Conservation (phyloP, 2,888 invertebrate species). For the Coelinius sp. region DNA sequence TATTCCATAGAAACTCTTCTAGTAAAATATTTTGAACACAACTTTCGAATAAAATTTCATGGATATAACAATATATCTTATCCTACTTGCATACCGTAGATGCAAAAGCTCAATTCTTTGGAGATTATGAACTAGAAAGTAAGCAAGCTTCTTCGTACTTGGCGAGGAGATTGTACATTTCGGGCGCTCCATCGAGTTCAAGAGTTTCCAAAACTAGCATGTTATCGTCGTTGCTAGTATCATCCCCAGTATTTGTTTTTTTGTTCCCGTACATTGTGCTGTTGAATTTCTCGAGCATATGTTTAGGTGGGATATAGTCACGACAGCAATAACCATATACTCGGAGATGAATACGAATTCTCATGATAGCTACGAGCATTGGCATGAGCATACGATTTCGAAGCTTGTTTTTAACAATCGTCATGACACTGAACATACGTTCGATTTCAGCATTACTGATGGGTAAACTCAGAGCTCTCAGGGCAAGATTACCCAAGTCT, state of each 20-base stretch:
- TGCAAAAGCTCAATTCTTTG: too few relatives aligned
- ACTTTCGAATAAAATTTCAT: too few relatives aligned
- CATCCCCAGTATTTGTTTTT: background rate
- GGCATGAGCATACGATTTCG: slow-evolving; percentile 36
- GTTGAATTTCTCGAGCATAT: background rate
- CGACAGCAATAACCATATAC: slow-evolving; percentile 24
- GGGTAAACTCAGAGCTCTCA: slow-evolving; percentile 28
- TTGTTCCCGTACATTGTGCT: background rate
- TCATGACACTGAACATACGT: slow-evolving; percentile 36
- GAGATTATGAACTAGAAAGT: too few relatives aligned
- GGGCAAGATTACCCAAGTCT: slow-evolving; percentile 28
- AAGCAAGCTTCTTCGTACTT: too few relatives aligned
- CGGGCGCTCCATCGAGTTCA: too few relatives aligned
- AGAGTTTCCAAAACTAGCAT: too few relatives aligned
- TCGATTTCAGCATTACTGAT: slow-evolving; percentile 42
- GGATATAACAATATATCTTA: too few relatives aligned
- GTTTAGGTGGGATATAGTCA: background rate
- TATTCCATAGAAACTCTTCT: too few relatives aligned
- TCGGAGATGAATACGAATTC: slow-evolving; percentile 28
- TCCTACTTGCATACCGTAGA: too few relatives aligned
- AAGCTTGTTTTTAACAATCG: slow-evolving; percentile 29
- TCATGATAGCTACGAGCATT: slow-evolving; percentile 31
- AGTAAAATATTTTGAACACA: too few relatives aligned
- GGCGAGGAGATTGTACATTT: too few relatives aligned
- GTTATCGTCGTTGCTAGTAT: too few relatives aligned